Evolutionary conservation across 2,113 vertebrate genomes (phyloP), one percentile per base, ranked within the genome.

Genomic region (Austrofundulus limnaeus): DNA sequence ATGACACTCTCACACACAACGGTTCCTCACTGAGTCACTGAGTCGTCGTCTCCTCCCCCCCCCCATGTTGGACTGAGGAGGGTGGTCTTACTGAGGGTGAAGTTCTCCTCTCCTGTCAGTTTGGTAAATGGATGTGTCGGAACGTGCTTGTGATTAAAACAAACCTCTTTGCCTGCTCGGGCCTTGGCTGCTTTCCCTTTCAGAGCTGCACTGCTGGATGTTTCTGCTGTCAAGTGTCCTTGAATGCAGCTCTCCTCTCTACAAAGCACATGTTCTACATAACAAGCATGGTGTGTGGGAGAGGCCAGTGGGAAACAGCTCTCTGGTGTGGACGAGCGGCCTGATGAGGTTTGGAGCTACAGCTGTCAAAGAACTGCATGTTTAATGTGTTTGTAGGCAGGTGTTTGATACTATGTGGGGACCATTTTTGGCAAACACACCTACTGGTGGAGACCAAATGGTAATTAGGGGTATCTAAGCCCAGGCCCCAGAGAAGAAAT

Each of bases 241-340:
- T 65, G 58, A 75, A 70, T 11, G n/a, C 56, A 51, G 56, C 66
- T 60, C 76, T 80, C 2, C n/a, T 38, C 66, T 67, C 74, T 70
- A 17, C 54, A 60, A 41, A 73, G 62, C 16, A 3, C 58, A 45
- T 60, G 43, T 71, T 69, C 19, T 61, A 64, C 68, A 66, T 77
- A 79, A 77, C 63, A 70, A 61, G 34, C 58, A 41, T 70, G 59
- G 60, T 62, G 79, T 76, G 85, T 82, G 73, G 77, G 79, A 61
- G 73, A 51, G 39, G 62, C 57, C 17, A 1, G 41, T 68, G 61
- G 67, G 73, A 80, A 53, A 70, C 56, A 47, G 19, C 42, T 70
- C 70, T 53, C 55, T 63, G 56, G 63, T 55, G 37, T 16, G 58
- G 15, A 56, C 60, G 16, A 75, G 53, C 64, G 64, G 59, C 25